Conservation (phyloP, 2,888 invertebrate species). For the Melanotus villosus region DNA sequence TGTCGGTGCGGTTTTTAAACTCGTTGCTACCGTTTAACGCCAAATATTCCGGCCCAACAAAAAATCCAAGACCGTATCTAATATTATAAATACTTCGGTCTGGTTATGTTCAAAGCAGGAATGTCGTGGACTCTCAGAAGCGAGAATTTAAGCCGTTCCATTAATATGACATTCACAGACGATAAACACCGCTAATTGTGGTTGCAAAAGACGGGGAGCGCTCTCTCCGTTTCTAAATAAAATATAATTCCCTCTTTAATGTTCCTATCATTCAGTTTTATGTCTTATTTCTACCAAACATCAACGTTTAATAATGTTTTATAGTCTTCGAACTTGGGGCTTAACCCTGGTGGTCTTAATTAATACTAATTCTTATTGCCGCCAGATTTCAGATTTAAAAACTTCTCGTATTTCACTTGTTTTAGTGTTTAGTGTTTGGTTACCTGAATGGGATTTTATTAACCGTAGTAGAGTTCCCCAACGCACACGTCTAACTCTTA, state of each 20-base stretch:
- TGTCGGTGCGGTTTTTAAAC: conserved; percentile 18
- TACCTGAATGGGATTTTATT: no score
- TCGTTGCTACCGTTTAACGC: conserved; percentile 30
- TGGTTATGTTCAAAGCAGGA: conserved; percentile 36
- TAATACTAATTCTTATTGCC: neutral
- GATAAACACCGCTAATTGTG: conserved; percentile 45
- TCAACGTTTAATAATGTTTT: conserved; percentile 9
- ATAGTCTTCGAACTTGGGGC: neutral
- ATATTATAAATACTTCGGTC: conserved; percentile 38
- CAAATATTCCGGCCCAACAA: neutral
- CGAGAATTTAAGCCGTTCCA: conserved; percentile 36
- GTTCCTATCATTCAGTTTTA: conserved; percentile 28
- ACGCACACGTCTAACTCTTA: conserved; percentile 3
- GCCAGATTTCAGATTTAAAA: no score
- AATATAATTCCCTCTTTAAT: conserved; percentile 28
- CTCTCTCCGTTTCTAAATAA: conserved; percentile 28
- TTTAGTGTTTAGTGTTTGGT: no score
- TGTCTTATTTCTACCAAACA: conserved; percentile 18
- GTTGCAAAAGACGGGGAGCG: conserved; percentile 38
- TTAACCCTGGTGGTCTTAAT: neutral
- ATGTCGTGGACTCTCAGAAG: conserved; percentile 33
- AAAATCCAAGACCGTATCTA: conserved; percentile 32
- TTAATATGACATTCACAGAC: conserved; percentile 47
- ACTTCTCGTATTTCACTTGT: no score
- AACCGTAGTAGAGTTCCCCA: neutral